phyloP scores from a whole-genome alignment of 2,113 vertebrate species.

The Sapayoa aenigma region DNA sequence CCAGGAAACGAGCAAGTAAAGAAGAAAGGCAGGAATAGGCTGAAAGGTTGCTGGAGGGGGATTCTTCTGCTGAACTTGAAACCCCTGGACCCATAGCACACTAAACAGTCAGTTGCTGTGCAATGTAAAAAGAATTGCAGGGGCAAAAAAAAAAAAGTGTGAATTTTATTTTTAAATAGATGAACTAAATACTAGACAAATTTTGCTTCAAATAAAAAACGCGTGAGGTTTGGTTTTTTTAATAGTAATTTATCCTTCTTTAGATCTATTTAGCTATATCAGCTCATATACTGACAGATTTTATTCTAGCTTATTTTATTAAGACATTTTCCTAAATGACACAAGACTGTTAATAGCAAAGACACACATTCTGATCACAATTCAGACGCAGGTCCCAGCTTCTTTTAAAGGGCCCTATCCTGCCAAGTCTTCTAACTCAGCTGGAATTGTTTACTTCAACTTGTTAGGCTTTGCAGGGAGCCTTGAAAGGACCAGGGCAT shows the following conservation, averaged over 20 bases:
- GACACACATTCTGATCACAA: neutral
- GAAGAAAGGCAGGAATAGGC: constrained; percentile 19
- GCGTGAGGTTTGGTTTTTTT: neutral
- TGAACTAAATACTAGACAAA: neutral
- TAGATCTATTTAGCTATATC: neutral
- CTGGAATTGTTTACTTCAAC: neutral
- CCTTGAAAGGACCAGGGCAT: neutral
- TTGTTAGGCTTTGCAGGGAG: neutral
- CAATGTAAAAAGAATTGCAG: neutral
- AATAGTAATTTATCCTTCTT: neutral
- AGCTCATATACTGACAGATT: neutral
- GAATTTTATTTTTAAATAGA: neutral
- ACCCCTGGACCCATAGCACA: neutral
- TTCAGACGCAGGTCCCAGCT: neutral
- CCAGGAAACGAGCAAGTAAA: neutral
- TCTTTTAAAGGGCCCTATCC: neutral
- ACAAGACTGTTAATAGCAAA: neutral
- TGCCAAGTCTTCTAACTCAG: neutral
- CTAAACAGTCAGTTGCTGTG: rapidly evolving
- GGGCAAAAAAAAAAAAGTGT: neutral
- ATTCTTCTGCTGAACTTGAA: constrained; percentile 8
- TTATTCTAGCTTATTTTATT: neutral
- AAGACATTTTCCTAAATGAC: neutral
- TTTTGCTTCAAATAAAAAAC: neutral
- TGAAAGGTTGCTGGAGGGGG: neutral